phyloP scores from a whole-genome alignment of 2,888 invertebrate genomes.

The Orthosia gothica region DNA sequence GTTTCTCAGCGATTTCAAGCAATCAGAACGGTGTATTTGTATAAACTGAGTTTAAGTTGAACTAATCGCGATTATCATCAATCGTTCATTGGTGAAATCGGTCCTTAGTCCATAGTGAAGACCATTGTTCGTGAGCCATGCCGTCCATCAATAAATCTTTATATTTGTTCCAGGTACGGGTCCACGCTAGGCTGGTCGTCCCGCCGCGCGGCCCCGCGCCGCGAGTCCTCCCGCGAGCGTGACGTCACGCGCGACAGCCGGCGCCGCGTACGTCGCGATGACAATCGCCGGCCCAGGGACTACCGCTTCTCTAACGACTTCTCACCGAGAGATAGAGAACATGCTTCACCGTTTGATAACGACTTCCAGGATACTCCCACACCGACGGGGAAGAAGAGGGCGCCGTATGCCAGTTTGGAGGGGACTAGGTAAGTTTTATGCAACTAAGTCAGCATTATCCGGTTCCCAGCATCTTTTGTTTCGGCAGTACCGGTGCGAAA shows the following conservation, averaged over 20 bases:
- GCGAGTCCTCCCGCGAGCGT: conserved; percentile 62
- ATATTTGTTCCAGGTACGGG: conserved; percentile 78
- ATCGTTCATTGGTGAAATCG: no score
- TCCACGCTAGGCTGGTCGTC: conserved; percentile 85
- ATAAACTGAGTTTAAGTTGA: no score
- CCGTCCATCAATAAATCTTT: no score
- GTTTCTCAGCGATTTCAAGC: no score
- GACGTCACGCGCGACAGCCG: conserved; percentile 75
- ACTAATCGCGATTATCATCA: no score
- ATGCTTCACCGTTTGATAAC: conserved; percentile 92
- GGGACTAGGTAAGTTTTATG: conserved; percentile 79
- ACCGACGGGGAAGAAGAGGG: conserved; percentile 80
- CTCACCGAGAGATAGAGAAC: conserved; percentile 89
- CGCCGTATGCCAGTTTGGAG: conserved; percentile 84
- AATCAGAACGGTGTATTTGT: no score
- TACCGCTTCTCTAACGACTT: conserved; percentile 92
- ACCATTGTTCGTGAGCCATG: no score
- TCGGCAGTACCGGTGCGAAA: no score
- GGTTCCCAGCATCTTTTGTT: no score
- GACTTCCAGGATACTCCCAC: conserved; percentile 90
- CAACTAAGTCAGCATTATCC: no score
- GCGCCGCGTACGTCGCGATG: conserved; percentile 73
- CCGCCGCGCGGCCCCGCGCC: conserved; percentile 74
- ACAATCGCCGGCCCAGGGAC: conserved; percentile 78
- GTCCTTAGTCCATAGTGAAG: no score